phyloP scores from a whole-genome alignment of 2,888 invertebrate species.

The Plagodis pulveraria region DNA sequence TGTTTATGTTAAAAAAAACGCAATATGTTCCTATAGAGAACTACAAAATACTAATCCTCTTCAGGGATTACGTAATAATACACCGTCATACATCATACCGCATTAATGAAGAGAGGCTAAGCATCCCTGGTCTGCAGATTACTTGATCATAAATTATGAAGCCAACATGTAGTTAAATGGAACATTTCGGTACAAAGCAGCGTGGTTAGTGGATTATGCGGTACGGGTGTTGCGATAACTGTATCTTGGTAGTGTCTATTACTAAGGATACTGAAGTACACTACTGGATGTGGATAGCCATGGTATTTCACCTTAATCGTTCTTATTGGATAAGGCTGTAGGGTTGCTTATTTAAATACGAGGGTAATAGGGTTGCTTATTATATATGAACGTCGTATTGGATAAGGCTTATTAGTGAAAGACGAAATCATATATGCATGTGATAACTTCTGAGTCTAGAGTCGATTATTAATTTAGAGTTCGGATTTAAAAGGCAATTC shows the following conservation, averaged over 20 bases:
- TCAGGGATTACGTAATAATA: conserved; percentile 29
- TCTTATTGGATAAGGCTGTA: no score
- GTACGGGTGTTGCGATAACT: conserved; percentile 7
- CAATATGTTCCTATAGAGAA: no score
- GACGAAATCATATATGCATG: no score
- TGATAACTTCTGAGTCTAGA: no score
- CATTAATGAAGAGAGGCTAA: conserved; percentile 33
- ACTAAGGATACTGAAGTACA: background rate
- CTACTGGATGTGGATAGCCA: no score
- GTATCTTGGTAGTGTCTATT: conserved; percentile 1
- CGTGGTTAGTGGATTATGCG: conserved; percentile 20
- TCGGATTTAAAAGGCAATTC: no score
- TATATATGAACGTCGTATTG: no score
- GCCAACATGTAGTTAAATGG: conserved; percentile 24
- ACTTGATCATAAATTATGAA: conserved; percentile 34
- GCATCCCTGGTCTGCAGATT: conserved; percentile 29
- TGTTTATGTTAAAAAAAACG: background rate
- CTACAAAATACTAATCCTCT: conserved; percentile 24
- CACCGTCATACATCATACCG: conserved; percentile 28
- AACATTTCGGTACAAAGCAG: conserved; percentile 27
- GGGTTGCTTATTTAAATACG: no score
- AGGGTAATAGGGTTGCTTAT: no score
- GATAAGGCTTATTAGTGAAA: no score
- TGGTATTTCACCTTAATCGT: no score
- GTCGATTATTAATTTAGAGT: no score